These are phyloP conservation scores for Sebastolobus alascanus DNA, from an alignment of 2,797 vertebrate species.

Conservation along the genomic window DNA sequence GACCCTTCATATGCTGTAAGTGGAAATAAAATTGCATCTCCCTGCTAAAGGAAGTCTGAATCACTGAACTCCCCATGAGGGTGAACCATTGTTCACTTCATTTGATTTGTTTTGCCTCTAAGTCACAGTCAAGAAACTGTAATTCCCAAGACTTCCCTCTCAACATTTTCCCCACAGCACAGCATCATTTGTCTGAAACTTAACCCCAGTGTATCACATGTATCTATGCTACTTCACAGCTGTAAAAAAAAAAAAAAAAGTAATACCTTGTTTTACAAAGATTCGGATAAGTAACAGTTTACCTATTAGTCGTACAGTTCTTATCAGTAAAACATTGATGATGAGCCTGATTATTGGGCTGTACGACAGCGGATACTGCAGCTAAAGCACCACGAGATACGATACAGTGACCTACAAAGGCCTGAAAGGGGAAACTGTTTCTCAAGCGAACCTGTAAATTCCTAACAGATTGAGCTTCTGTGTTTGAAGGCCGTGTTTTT, in stretches of 20 bases:
- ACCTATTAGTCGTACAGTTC: not conserved
- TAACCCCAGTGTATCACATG: slow-evolving; percentile 2
- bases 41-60: slow-evolving; percentile 44
- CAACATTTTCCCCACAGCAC: slow-evolving; percentile 21
- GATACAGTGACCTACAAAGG: slow-evolving; percentile 33
- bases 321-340: slow-evolving; percentile 11
- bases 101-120: slow-evolving; percentile 50
- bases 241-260: not conserved
- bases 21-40: slow-evolving; percentile 44
- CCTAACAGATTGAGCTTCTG: slow-evolving; percentile 60
- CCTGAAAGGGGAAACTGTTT: slow-evolving; percentile 46
- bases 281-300: not conserved
- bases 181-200: slow-evolving; percentile 12
- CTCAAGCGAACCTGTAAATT: slow-evolving; percentile 59
- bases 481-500: slow-evolving; percentile 62
- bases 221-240: not conserved
- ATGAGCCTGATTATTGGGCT: slow-evolving; percentile 16
- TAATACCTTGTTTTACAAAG: slow-evolving; percentile 2
- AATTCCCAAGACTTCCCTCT: slow-evolving; percentile 38
- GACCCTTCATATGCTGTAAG: slow-evolving; percentile 30
- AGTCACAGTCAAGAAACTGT: slow-evolving; percentile 45
- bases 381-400: slow-evolving; percentile 6
- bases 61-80: slow-evolving; percentile 38
- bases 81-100: slow-evolving; percentile 47
- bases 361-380: not conserved